phyloP scores from a whole-genome alignment of 2,113 vertebrate species.

The Fukomys damarensis region DNA sequence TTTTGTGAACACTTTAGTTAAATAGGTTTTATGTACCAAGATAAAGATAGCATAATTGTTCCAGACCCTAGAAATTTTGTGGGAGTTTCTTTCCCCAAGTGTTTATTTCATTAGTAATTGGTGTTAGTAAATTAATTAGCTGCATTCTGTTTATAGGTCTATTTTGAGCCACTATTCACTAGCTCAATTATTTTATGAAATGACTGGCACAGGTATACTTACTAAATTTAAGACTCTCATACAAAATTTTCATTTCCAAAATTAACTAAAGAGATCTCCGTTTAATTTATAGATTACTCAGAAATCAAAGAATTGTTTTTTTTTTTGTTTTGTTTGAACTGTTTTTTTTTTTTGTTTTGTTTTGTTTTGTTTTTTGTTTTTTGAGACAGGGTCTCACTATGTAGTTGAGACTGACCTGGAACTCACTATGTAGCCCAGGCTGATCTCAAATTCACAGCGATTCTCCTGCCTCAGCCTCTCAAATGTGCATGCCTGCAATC shows the following conservation, averaged over 20 bases:
- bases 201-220: not conserved
- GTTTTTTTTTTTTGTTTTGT: too few relatives aligned
- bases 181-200: constrained; percentile 34
- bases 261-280: constrained; percentile 42
- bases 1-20: constrained; percentile 8
- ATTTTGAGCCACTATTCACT: constrained; percentile 44
- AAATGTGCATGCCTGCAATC: too few relatives aligned
- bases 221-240: constrained; percentile 53
- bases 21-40: constrained; percentile 3
- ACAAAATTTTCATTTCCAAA: not conserved
- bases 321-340: too few relatives aligned
- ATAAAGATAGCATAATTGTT: constrained; percentile 30
- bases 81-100: constrained; percentile 9
- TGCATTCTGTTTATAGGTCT: constrained; percentile 20
- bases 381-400: too few relatives aligned
- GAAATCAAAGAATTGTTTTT: constrained; percentile 41
- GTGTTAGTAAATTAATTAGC: constrained; percentile 42
- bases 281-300: constrained; percentile 51
- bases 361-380: too few relatives aligned
- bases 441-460: too few relatives aligned
- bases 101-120: not conserved
- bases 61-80: not conserved
- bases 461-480: too few relatives aligned
- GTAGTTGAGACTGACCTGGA: too few relatives aligned
- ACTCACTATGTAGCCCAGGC: too few relatives aligned